Base-by-base conservation (phyloP, 1,140 invertebrate genomes). In the Heliconius himera region DNA sequence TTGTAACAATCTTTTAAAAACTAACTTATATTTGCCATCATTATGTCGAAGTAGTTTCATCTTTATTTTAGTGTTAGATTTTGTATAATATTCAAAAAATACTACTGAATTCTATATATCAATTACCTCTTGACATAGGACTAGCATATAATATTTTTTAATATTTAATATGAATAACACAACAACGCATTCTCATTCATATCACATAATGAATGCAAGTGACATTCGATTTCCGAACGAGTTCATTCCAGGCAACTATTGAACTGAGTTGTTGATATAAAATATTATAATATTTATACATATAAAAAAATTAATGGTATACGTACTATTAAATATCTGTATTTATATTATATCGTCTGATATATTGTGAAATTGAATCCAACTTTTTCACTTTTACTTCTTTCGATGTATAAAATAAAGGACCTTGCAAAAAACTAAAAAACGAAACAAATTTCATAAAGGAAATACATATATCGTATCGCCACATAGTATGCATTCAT, bases 151-250 rank as follows among this genome's bases (percentile, higher is more conserved):
- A 26, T 9, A 11, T 5, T 16, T 66, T 66, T 66, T 29, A 66
- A 66, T 66, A 66, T 66, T 18, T 29, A 26, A 66, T 66, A 66
- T 16, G 60, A 75, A 33, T 49, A 16, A 2, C 20, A 74, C 49
- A 74, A 60, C 74, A 75, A 75, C 22, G 36, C 41, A 36, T 13
- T 26, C 41, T 49, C 49, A 60, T 54, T 66, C 33, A 75, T 60
- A 41, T 73, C 38, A 26, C 38, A 73, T 73, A 76, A 76, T 60
- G 56, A 76, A 77, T 77, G 70, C 70, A 70, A 77, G 66, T 72
- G 76, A 72, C 76, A 33, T 77, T 77, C 70, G 46, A 77, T 77
- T 77, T 77, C 76, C 76, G 76, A 77, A 49, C 70, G 66, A 70
- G 22, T 77, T 72, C 29, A 26, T 72, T 72, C 49, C 29, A 77